Conservation (phyloP, 2,797 vertebrate species). For the Phrynocephalus forsythii region DNA sequence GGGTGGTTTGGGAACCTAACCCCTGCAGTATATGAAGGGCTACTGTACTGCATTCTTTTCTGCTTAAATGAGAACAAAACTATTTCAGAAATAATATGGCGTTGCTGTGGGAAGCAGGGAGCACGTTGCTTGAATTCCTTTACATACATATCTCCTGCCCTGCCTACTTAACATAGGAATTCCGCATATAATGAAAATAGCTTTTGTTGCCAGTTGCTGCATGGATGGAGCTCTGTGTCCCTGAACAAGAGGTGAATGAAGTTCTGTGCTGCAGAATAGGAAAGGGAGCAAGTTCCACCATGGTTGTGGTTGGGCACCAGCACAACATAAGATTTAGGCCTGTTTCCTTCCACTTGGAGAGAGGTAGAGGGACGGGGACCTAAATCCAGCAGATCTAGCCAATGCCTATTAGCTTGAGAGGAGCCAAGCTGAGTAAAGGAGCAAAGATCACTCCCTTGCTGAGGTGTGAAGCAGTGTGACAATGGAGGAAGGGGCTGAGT, state of each 20-base stretch:
- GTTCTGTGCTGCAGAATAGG: not conserved
- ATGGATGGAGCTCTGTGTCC: not conserved
- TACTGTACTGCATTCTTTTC: too few species aligned
- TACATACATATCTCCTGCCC: not conserved
- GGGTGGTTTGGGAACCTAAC: too few species aligned
- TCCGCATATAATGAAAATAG: not conserved
- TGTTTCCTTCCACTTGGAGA: not conserved
- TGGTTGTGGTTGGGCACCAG: not conserved
- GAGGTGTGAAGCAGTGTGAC: too few species aligned
- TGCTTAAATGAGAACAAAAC: not conserved
- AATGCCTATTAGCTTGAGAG: not conserved
- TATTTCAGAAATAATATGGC: not conserved
- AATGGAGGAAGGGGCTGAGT: too few species aligned
- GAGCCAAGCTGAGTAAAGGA: too few species aligned
- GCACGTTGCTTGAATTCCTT: not conserved
- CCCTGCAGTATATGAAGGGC: too few species aligned
- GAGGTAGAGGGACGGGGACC: not conserved
- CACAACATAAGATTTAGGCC: too few species aligned
- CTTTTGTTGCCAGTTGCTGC: not conserved
- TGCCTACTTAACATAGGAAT: not conserved
- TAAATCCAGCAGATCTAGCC: not conserved
- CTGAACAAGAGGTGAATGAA: not conserved
- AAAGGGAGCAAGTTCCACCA: not conserved
- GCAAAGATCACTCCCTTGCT: too few species aligned
- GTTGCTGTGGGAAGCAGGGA: not conserved